Evolutionary conservation across 1,140 invertebrate genomes (phyloP).

Genomic region (Drosophila dunni): DNA sequence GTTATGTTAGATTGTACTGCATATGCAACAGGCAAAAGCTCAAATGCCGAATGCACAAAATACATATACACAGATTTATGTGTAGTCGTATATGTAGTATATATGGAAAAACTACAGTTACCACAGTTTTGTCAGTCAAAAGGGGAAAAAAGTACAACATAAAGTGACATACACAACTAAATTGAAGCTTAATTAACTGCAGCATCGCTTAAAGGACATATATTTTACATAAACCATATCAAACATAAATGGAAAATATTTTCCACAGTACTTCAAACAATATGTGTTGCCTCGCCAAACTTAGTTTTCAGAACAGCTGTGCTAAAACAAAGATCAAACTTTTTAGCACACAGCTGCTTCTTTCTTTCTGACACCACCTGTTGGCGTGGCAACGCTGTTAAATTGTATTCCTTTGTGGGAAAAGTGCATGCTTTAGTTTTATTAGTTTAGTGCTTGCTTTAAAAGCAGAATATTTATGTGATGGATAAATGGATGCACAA

Average conservation of each 20-base stretch:
- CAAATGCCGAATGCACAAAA: neutral
- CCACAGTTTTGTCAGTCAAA: neutral
- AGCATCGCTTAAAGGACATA: too few relatives aligned
- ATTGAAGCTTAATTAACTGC: too few relatives aligned
- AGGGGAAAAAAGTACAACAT: neutral
- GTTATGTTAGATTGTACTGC: neutral
- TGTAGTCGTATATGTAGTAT: neutral
- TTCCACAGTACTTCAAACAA: too few relatives aligned
- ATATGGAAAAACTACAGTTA: neutral
- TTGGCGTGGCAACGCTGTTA: neutral
- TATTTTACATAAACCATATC: too few relatives aligned
- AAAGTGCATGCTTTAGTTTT: neutral
- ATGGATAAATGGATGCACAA: conserved; percentile 21
- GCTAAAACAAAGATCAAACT: too few relatives aligned
- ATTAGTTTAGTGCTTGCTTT: neutral
- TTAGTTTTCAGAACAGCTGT: too few relatives aligned
- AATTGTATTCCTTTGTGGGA: neutral
- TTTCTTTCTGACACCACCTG: neutral
- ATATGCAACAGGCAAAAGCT: conserved; percentile 35
- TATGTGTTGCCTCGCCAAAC: too few relatives aligned
- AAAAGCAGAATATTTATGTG: neutral
- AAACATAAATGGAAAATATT: too few relatives aligned
- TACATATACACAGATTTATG: neutral
- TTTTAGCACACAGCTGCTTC: neutral
- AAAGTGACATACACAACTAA: too few relatives aligned